phyloP scores from a whole-genome alignment of 2,113 vertebrate species.

The Paracanthobrama guichenoti region DNA sequence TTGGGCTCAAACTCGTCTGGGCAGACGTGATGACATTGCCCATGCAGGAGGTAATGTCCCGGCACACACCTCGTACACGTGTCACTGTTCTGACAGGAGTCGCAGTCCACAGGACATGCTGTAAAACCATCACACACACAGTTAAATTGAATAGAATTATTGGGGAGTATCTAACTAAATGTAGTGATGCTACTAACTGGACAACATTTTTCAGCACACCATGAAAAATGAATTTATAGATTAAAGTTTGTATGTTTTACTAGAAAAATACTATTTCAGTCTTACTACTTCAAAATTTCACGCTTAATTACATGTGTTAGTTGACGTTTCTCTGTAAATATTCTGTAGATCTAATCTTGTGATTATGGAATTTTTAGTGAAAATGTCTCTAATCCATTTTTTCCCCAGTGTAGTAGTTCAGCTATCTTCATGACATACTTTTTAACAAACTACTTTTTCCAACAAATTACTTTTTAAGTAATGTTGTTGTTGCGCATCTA shows the following conservation, averaged over 20 bases:
- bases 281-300: no score
- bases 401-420: background rate
- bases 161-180: background rate
- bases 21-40: constrained; percentile 91
- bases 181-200: background rate
- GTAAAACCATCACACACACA: constrained; percentile 38
- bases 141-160: background rate
- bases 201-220: background rate
- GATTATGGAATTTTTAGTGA: no score
- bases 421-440: background rate
- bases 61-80: constrained; percentile 89
- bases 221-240: no score
- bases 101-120: constrained; percentile 96
- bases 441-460: background rate
- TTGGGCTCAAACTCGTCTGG: constrained; percentile 89
- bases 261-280: no score
- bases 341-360: no score
- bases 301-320: no score
- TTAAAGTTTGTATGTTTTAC: no score
- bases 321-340: no score
- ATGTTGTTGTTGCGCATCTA: background rate
- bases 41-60: constrained; percentile 88
- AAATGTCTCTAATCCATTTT: no score
- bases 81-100: constrained; percentile 90
- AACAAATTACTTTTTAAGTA: no score